Base-by-base conservation (phyloP, 2,888 invertebrate species). In the Endomychus coccineus region DNA sequence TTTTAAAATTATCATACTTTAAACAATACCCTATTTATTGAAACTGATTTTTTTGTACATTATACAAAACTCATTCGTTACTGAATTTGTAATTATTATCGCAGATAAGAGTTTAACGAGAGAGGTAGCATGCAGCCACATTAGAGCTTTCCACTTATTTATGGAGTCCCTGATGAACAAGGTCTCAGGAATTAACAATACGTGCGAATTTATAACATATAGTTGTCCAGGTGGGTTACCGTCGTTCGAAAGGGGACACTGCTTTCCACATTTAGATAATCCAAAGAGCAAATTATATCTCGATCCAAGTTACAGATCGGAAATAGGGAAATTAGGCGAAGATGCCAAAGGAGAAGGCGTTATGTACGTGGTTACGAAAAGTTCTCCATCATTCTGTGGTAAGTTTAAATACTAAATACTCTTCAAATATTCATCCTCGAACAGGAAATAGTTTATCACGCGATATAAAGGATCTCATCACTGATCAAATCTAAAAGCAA, bases 71-170 rank as follows among this genome's bases (percentile, higher is more conserved):
- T 19, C 19, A 5, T 19, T 19, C 25, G 3, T 13, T 35, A 29
- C 19, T 19, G n/a, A 21, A 16, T 35, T 33, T 19, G n/a, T 19
- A 19, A 13, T 19, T 10, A 22, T 15, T 19, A 4, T n/a, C n/a
- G n/a, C 41, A 58, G 58, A 58, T 35, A 43, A 51, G 36, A 49
- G 41, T 7, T 36, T 59, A 4, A 50, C 52, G 2, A 62, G 63
- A 27, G 66, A 70, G 22, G 64, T 71, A 21, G 74, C 73, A 3
- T 77, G 77, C 51, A 76, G 75, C 45, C 77, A 77, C 53, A 53
- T 72, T 7, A 59, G 75, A 46, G 73, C 75, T 1, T 73, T 71
- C 64, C 59, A 66, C 28, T 54, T 74, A 1, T 77, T 72, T 52
- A 51, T 70, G 21, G 75, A 75, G 48, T 71, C 69, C 34, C 42